A percentile compares a stretch with the other conserved stretches of the same genome.
Evolutionary conservation across 2,888 invertebrate genomes (phyloP).

Genomic region (Neoscelio sp.): DNA sequence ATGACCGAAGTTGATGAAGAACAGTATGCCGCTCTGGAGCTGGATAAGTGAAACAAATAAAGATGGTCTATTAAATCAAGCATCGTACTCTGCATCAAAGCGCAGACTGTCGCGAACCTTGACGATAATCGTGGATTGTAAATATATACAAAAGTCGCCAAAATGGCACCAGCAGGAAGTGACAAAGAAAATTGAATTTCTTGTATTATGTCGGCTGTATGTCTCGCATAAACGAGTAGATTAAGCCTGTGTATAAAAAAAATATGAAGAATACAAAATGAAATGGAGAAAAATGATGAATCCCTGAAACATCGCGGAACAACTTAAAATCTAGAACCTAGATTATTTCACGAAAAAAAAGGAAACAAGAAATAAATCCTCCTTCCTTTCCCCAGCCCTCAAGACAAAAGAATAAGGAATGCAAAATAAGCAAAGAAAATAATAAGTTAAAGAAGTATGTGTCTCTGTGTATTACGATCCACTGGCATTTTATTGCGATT

Average conservation of each 20-base stretch:
- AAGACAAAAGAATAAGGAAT: no score
- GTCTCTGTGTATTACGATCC: slow-evolving; percentile 77
- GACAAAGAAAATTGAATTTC: slow-evolving; percentile 53
- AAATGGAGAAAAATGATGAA: slow-evolving; percentile 44
- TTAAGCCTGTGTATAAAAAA: slow-evolving; percentile 50
- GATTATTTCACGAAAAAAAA: slow-evolving; percentile 17
- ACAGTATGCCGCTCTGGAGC: slow-evolving; percentile 89
- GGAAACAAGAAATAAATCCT: no score
- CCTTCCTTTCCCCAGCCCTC: no score
- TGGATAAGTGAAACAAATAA: slow-evolving; percentile 84
- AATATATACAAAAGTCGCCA: slow-evolving; percentile 76
- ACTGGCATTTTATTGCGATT: slow-evolving; percentile 77
- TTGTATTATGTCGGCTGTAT: slow-evolving; percentile 45
- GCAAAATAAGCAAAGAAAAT: slow-evolving; percentile 69
- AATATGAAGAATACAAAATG: slow-evolving; percentile 3
- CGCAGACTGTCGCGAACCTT: slow-evolving; percentile 72
- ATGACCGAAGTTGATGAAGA: slow-evolving; percentile 95
- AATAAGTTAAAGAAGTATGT: slow-evolving; percentile 61
- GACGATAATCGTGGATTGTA: slow-evolving; percentile 78
- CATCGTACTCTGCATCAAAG: slow-evolving; percentile 69
- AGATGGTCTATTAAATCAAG: slow-evolving; percentile 2
- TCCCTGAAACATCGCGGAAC: slow-evolving; percentile 29
- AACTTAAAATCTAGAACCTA: slow-evolving; percentile 46
- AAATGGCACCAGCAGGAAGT: slow-evolving; percentile 68
- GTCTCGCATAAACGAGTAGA: slow-evolving; percentile 38